phyloP scores from a whole-genome alignment of 2,888 invertebrate species.

The Incurvaria masculella region DNA sequence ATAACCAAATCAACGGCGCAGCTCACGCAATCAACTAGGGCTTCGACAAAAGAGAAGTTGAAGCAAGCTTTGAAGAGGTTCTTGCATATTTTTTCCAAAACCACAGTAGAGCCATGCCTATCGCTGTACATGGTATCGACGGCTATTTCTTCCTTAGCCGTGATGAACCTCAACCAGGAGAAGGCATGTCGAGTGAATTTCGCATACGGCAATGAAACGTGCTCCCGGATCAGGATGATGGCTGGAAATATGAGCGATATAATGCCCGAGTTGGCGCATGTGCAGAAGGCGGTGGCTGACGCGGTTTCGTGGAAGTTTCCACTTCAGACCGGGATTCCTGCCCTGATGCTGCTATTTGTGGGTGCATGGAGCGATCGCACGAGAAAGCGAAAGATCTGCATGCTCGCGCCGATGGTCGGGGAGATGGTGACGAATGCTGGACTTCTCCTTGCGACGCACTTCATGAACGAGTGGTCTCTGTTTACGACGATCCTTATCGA shows the following conservation, averaged over 20 bases:
- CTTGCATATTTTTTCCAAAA: slow-evolving; percentile 33
- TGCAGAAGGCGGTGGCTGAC: slow-evolving; percentile 49
- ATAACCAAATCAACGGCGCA: slow-evolving; percentile 38
- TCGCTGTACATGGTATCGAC: slow-evolving; percentile 64
- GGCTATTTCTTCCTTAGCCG: slow-evolving; percentile 60
- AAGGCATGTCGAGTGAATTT: slow-evolving; percentile 57
- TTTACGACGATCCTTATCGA: slow-evolving; percentile 52
- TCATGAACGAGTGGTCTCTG: slow-evolving; percentile 50
- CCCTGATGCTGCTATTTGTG: slow-evolving; percentile 53
- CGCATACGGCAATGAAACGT: slow-evolving; percentile 47
- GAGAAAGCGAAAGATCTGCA: slow-evolving; percentile 56
- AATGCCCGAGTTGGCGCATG: slow-evolving; percentile 35
- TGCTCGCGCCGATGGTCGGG: slow-evolving; percentile 54
- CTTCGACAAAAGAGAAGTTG: slow-evolving; percentile 27
- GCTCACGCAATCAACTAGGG: slow-evolving; percentile 31
- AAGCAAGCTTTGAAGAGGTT: slow-evolving; percentile 36
- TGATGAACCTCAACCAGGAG: slow-evolving; percentile 57
- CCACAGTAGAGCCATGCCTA: slow-evolving; percentile 65
- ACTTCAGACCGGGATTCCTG: slow-evolving; percentile 57
- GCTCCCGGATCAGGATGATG: slow-evolving; percentile 43
- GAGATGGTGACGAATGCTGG: slow-evolving; percentile 54
- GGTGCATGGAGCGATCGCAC: slow-evolving; percentile 63
- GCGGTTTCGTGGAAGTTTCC: slow-evolving; percentile 59
- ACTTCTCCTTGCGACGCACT: slow-evolving; percentile 53
- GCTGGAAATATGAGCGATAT: slow-evolving; percentile 34